Evolutionary conservation across 2,797 vertebrate species (phyloP), one percentile per base, ranked within the genome.

Genomic region (Pangasius sanitwongsei): DNA sequence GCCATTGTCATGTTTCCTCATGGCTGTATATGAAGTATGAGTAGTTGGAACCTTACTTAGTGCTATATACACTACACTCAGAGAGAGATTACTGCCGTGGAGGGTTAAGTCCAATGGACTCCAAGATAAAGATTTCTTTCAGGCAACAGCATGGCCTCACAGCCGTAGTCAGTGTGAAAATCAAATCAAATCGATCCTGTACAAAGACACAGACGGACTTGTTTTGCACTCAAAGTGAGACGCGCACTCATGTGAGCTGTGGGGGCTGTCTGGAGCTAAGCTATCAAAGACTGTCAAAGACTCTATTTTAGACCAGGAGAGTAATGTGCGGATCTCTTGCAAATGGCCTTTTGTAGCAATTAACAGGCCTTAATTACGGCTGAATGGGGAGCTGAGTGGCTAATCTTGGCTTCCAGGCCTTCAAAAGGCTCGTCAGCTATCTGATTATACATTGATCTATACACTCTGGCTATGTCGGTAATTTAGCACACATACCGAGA

Each of bases 371-470:
- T 92, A 92, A 92, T 92, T 91, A 92, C 72, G 50, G 77, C 87
- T 92, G 89, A 91, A 92, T 90, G 77, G 88, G 67, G 89, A 92
- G 89, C 87, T 87, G 95, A 97, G 96, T 94, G 96, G 95, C 95
- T 96, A 96, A 95, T 97, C 95, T 95, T 94, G 95, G 93, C 94
- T 96, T 95, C 95, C 94, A 95, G 96, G 95, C 93, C 94, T 92
- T 94, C 93, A 89, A 95, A 95, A 94, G 94, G 91, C 91, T 92
- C 89, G 95, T 96, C 94, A 91, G 94, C 95, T 96, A 96, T 96
- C 95, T 97, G 96, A 97, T 97, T 96, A 93, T 95, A 95, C 96
- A 96, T 95, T 96, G 96, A 97, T 97, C 95, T 94, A 90, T 93
- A 94, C 83, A 90, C 91, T 93, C 95, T 89, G 93, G 87, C 94